Percentiles rank a stretch among this genome's conserved stretches.
Evolutionary conservation across 2,797 vertebrate genomes (phyloP).

Genomic region (Chromis chromis): DNA sequence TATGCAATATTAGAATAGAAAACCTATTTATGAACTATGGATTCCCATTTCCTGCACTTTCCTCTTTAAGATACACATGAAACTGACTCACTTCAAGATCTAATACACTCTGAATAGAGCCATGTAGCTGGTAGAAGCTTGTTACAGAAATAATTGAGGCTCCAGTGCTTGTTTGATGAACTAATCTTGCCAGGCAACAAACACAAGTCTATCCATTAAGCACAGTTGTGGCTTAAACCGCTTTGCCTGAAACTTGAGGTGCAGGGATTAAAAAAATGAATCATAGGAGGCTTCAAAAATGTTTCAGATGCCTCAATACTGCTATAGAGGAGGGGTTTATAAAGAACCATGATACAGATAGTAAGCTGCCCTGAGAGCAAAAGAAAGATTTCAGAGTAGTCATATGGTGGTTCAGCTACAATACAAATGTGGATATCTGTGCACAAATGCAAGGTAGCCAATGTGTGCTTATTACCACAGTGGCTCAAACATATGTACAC

Average conservation of each 20-base stretch:
- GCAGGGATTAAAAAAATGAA: conserved; percentile 28
- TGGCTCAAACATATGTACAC: not conserved
- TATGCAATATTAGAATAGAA: not conserved
- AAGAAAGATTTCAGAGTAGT: conserved; percentile 11
- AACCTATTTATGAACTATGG: not conserved
- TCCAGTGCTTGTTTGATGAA: conserved; percentile 49
- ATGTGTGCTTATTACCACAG: not conserved
- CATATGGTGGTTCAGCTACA: conserved; percentile 13
- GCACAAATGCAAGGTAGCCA: conserved; percentile 7
- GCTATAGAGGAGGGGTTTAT: conserved; percentile 32
- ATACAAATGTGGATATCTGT: not conserved
- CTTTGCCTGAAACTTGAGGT: conserved; percentile 52
- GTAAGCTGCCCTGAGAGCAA: conserved; percentile 16
- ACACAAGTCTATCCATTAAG: conserved; percentile 44
- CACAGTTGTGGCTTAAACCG: conserved; percentile 43
- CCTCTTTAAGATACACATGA: conserved; percentile 14
- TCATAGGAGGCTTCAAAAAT: conserved; percentile 53
- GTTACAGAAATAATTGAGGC: conserved; percentile 49
- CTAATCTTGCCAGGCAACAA: conserved; percentile 69
- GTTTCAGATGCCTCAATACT: conserved; percentile 34
- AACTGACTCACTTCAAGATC: conserved; percentile 19
- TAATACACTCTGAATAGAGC: conserved; percentile 8
- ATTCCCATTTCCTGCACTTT: conserved; percentile 8
- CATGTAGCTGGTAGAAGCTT: conserved; percentile 32
- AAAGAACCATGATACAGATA: conserved; percentile 15